Base-by-base conservation (phyloP, 1,140 invertebrate species). In the Apis florea region DNA sequence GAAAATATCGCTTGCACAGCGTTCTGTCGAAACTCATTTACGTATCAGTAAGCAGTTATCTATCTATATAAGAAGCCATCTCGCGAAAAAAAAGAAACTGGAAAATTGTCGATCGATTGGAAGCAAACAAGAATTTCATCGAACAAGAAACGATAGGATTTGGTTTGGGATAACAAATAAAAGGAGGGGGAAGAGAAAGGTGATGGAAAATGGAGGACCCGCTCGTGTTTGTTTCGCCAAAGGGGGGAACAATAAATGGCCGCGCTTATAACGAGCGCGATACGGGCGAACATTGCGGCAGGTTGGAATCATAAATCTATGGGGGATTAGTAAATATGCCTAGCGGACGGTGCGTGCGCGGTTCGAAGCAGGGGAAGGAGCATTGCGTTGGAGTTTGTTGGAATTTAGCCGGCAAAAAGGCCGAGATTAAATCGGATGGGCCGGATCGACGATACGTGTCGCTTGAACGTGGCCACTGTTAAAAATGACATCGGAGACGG, bases 311-410 rank as follows among this genome's bases (percentile, higher is more conserved):
- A 75, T 81, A 81, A 81, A 81, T 81, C 79, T 72, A 24, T 12
- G 19, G 61, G 47, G 79, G 79, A 81, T 81, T 67, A 59, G 79
- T 75, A 75, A 81, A 81, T 81, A 75, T 75, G 79, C 63, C 72
- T 81, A 59, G 26, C 56, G 76, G 56, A 53, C 26, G 76, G 11
- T 70, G 51, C 59, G 78, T 54, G 68, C n/a, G 31, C 70, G 31
- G 71, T 61, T 49, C 26, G 51, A 54, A 15, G 15, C 49, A 31
- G 26, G 13, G 59, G 40, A 21, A n/a, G 54, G 61, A 26, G 49
- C 2, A 54, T 53, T 68, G 67, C 67, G 47, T 49, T n/a, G 19
- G 51, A 71, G 77, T 66, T 81, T 51, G 72, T 67, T 19, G 59
- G 79, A 75, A 75, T 81, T 81, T 53, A 68, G 31, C 51, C 9